Conservation (phyloP, 1,140 invertebrate genomes). For the Ephestia elutella region DNA sequence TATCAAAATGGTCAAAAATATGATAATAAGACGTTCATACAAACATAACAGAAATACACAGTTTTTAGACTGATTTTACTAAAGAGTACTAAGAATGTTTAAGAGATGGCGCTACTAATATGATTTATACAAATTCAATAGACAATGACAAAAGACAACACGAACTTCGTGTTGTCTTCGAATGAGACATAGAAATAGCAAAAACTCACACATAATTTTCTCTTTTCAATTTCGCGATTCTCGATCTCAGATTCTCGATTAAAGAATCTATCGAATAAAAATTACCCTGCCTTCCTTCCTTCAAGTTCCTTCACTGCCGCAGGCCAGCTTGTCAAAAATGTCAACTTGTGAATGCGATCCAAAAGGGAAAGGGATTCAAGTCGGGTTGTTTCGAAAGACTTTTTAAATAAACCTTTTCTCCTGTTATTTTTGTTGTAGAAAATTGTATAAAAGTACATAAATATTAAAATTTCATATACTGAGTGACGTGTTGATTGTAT, state of each 20-base stretch:
- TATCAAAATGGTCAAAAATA: no score
- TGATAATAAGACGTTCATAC: slow-evolving; percentile 13
- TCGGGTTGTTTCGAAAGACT: neutral
- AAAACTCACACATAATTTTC: no score
- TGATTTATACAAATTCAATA: slow-evolving; percentile 64
- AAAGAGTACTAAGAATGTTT: slow-evolving; percentile 14
- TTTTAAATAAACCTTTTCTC: no score
- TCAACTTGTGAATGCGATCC: neutral
- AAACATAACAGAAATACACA: slow-evolving; percentile 25
- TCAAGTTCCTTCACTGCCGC: neutral
- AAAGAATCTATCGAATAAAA: no score
- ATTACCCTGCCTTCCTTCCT: no score
- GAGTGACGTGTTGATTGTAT: slow-evolving; percentile 47
- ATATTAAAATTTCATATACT: slow-evolving; percentile 12
- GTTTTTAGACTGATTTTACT: slow-evolving; percentile 17
- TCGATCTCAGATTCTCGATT: neutral
- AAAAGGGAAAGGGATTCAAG: neutral
- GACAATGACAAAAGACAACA: neutral
- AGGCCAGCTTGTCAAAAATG: no score
- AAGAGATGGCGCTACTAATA: slow-evolving; percentile 50
- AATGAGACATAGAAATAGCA: no score
- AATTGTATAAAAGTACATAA: no score
- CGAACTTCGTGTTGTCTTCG: no score
- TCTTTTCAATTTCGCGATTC: neutral
- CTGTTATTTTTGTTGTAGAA: slow-evolving; percentile 12